Conservation (phyloP, 2,113 vertebrate genomes). For the Aegithalos caudatus region DNA sequence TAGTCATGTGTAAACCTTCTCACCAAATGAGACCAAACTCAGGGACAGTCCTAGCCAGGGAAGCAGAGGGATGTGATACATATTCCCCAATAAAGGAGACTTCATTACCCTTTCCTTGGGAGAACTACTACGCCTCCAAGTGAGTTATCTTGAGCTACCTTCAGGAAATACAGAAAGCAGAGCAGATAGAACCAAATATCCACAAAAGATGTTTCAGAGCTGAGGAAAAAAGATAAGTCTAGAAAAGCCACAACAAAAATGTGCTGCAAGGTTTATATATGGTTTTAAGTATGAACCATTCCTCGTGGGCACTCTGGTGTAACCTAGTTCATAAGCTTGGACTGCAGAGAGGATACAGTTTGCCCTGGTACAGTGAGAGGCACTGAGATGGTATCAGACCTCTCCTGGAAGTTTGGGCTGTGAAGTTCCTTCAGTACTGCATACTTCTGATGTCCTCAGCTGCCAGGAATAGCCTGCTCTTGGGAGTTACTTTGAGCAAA, state of each 20-base stretch:
- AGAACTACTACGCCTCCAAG: neutral
- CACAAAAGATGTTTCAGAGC: neutral
- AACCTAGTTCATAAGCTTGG: neutral
- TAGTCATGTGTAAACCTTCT: neutral
- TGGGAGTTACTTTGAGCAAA: neutral
- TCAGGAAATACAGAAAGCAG: neutral
- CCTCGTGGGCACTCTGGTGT: neutral
- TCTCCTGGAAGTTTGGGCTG: neutral
- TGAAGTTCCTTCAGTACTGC: neutral
- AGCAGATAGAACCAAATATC: neutral
- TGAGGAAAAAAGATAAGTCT: neutral
- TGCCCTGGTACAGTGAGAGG: neutral
- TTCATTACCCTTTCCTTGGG: neutral
- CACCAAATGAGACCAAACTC: neutral
- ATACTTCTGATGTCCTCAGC: neutral
- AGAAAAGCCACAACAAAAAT: neutral
- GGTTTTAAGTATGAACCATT: neutral
- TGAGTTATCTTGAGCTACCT: neutral
- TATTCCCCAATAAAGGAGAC: neutral
- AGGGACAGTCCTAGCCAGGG: neutral
- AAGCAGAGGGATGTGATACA: neutral
- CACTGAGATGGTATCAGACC: neutral
- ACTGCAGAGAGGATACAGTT: neutral
- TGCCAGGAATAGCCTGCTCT: neutral
- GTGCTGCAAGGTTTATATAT: neutral